Percentiles rank a stretch among this genome's conserved stretches.
Conservation (phyloP, 2,797 vertebrate species). For the Pangasius mekongensis region DNA sequence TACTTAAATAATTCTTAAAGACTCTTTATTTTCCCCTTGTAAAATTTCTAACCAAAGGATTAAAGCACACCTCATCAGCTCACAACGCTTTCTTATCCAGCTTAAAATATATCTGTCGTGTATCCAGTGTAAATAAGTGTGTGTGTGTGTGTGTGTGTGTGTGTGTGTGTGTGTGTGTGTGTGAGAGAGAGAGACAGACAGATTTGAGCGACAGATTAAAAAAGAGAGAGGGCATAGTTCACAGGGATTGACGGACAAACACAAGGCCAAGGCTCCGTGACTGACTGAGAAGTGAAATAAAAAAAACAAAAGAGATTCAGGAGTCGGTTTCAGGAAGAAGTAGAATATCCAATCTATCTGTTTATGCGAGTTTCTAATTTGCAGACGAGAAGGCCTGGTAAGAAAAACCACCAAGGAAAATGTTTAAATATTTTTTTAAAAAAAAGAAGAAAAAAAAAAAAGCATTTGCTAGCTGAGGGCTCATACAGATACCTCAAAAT, state of each 20-base stretch:
- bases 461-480: constrained; percentile 1
- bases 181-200: no score
- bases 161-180: no score
- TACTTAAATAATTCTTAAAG: background rate
- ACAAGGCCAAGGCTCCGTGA: background rate
- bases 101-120: background rate
- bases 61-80: background rate
- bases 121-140: background rate
- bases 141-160: no score
- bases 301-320: background rate
- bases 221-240: background rate
- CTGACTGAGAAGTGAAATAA: background rate
- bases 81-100: background rate
- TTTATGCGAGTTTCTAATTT: background rate
- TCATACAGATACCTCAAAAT: background rate
- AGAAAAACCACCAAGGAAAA: background rate
- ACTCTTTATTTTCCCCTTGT: background rate
- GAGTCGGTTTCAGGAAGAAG: background rate
- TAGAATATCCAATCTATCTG: constrained; percentile 6
- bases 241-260: background rate
- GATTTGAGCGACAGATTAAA: background rate
- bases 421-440: constrained; percentile 7
- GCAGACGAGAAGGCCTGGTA: background rate
- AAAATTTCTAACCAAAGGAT: background rate
- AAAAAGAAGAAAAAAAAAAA: background rate